A percentile compares a stretch with the other conserved stretches of the same genome.
phyloP scores from a whole-genome alignment of 2,113 vertebrate genomes.

The Alces alces region DNA sequence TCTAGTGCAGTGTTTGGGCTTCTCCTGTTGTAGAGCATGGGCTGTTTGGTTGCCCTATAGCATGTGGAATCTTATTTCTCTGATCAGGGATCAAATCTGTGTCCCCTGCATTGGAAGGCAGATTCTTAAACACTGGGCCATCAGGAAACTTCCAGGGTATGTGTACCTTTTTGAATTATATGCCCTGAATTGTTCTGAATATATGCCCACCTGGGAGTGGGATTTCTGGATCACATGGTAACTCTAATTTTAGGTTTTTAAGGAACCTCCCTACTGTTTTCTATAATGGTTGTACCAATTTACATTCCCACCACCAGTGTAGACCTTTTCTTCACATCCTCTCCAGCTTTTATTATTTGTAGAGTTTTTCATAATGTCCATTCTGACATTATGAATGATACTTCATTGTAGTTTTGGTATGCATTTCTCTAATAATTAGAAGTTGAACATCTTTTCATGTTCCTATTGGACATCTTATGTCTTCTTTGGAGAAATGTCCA shows the following conservation, averaged over 20 bases:
- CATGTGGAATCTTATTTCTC: not conserved
- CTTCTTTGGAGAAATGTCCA: not conserved
- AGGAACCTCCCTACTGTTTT: not conserved
- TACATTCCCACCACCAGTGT: not conserved
- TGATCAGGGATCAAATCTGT: not conserved
- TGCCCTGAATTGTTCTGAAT: not conserved
- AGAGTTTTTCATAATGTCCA: not conserved
- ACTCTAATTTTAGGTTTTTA: not conserved
- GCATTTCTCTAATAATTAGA: not conserved
- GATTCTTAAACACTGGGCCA: not conserved
- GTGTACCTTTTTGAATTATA: not conserved
- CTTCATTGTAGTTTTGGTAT: not conserved
- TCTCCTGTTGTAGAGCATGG: not conserved
- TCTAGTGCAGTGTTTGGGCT: not conserved
- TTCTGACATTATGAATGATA: not conserved
- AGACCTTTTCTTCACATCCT: not conserved
- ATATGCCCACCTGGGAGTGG: not conserved
- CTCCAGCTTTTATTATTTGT: not conserved
- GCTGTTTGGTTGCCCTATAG: not conserved
- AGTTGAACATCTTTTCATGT: not conserved
- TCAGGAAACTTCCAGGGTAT: not conserved
- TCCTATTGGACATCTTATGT: not conserved
- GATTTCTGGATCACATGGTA: not conserved
- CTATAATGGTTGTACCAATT: not conserved
- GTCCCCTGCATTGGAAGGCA: not conserved